phyloP scores from a whole-genome alignment of 2,888 invertebrate species.

The Pseudococcus longispinus region DNA sequence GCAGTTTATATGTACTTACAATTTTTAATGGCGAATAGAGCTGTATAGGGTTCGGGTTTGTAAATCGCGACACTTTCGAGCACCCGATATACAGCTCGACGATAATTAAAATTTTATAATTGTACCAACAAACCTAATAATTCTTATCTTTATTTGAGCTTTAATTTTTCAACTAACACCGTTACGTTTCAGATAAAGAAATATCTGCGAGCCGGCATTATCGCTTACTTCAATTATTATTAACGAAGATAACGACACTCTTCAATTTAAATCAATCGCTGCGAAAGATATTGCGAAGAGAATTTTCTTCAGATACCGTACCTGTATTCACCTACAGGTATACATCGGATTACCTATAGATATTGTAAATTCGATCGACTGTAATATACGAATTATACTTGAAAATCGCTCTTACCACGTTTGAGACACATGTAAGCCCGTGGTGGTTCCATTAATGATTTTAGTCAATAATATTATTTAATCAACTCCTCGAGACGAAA shows the following conservation, averaged over 20 bases:
- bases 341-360: too few species aligned
- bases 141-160: constrained; percentile 41
- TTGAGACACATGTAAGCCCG: neutral
- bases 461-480: too few species aligned
- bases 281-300: neutral
- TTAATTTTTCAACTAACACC: constrained; percentile 25
- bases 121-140: constrained; percentile 11
- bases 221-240: neutral
- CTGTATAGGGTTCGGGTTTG: neutral
- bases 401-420: neutral
- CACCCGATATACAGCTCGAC: neutral
- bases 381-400: neutral
- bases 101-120: constrained; percentile 37
- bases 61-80: constrained; percentile 31
- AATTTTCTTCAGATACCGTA: neutral
- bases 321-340: neutral
- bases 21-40: constrained; percentile 1
- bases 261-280: constrained; percentile 24
- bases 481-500: too few species aligned
- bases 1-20: neutral
- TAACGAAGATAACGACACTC: constrained; percentile 23
- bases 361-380: neutral
- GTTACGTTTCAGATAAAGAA: constrained; percentile 4
- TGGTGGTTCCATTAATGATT: too few species aligned
- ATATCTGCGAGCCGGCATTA: constrained; percentile 11